Evolutionary conservation across 2,113 vertebrate genomes (phyloP).

Genomic region (Anolis carolinensis): DNA sequence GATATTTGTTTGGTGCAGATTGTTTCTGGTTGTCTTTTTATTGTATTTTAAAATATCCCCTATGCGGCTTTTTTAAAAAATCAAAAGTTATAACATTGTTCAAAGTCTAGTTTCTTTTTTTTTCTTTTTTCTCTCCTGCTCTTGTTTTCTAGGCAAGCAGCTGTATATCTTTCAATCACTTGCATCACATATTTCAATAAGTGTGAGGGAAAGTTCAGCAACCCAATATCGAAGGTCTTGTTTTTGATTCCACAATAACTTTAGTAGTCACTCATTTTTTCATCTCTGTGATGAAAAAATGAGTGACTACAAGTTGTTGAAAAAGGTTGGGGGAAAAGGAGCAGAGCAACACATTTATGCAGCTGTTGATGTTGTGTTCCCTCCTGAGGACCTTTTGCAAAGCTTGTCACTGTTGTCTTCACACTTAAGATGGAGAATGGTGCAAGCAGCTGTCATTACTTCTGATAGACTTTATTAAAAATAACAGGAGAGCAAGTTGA

Average conservation of each 20-base stretch:
- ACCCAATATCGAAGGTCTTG: neutral
- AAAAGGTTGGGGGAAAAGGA: neutral
- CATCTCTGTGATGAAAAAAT: too few relatives aligned
- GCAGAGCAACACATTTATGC: neutral
- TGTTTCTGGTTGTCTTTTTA: neutral
- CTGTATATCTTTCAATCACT: neutral
- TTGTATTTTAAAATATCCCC: neutral
- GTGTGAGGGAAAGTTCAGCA: neutral
- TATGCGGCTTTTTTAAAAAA: neutral
- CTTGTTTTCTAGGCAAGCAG: neutral
- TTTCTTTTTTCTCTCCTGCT: neutral
- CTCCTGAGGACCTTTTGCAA: neutral
- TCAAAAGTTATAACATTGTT: neutral
- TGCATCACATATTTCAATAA: neutral
- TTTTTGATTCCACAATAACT: neutral
- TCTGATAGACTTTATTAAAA: conserved; percentile 11
- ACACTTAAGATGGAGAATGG: neutral
- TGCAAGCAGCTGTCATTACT: neutral
- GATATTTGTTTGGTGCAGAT: neutral
- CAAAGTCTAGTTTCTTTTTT: neutral
- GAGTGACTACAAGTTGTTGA: neutral
- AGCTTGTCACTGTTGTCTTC: neutral
- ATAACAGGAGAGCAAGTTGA: neutral
- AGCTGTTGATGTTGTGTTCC: neutral
- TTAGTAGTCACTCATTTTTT: neutral